Evolutionary conservation across 2,113 vertebrate species (phyloP), one percentile per base, ranked within the genome.

Genomic region (Xiphophorus maculatus): DNA sequence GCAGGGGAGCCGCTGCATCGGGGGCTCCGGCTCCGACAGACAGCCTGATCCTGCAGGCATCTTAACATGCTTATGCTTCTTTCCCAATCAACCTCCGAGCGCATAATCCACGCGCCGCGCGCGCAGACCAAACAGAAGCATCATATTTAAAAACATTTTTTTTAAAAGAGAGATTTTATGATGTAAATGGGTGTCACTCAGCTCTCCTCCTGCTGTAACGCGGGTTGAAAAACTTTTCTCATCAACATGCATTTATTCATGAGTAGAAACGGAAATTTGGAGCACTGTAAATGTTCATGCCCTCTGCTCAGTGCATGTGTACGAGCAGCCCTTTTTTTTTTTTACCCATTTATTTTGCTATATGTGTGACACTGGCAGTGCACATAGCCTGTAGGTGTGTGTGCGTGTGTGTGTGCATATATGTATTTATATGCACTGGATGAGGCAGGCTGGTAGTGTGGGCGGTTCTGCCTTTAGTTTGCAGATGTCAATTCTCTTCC

Each of bases 381-480:
- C 83, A 84, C 86, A 89, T 86, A 74, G 89, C 87, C 87, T 75
- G 88, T 91, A 88, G 89, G 88, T 89, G 83, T 80, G 84, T 85
- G 90, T 77, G 84, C 85, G 81, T 91, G 88, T 82, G 92, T 77
- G 84, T 88, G 82, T 91, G 88, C 85, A 87, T 86, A 74, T 81
- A 82, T 85, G 91, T 92, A 90, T 91, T 92, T 90, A 81, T 91
- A 91, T 84, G 90, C 88, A 84, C 86, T 90, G 80, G 91, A 92
- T 92, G 90, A 89, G 90, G 88, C 92, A 92, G 92, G 85, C 90
- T 93, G 92, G 90, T 80, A 86, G 92, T 94, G 94, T 95, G 91
- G 94, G 93, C 86, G 94, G 94, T 94, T 95, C 93, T 95, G 94
- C 93, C 93, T 95, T 95, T 94, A 94, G 91, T 94, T 92, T 93